Evolutionary conservation across 2,797 vertebrate genomes (phyloP).

Genomic region (Falco naumanni): DNA sequence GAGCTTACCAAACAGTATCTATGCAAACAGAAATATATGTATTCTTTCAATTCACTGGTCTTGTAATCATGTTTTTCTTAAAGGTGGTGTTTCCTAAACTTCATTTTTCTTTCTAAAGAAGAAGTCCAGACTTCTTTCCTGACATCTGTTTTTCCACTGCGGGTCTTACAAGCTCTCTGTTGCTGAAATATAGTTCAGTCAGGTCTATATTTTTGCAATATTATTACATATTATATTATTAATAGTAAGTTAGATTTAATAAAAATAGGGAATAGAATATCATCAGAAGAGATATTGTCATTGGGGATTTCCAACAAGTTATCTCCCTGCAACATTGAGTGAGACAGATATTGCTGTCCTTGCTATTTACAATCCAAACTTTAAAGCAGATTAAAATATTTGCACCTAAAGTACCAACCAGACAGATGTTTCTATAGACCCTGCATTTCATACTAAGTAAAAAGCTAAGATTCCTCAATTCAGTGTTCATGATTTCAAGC

Average conservation of each 20-base stretch:
- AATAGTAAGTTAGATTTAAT: neutral
- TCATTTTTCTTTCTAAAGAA: neutral
- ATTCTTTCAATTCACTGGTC: neutral
- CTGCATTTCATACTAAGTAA: neutral
- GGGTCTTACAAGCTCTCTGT: neutral
- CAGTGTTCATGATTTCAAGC: fast-evolving
- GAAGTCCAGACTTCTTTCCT: neutral
- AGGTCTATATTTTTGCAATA: neutral
- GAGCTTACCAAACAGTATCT: neutral
- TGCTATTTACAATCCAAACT: neutral
- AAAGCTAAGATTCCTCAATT: neutral
- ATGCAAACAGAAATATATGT: neutral
- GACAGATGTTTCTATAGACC: neutral
- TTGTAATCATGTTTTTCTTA: neutral
- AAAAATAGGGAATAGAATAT: neutral
- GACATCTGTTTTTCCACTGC: neutral
- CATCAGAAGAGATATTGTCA: neutral
- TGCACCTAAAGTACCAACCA: neutral
- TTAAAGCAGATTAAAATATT: neutral
- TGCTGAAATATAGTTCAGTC: neutral
- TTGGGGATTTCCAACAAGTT: neutral
- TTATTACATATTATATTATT: neutral
- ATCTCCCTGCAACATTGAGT: neutral
- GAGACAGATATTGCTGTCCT: neutral
- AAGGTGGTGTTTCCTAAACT: neutral